These are phyloP conservation scores for Gallinago media DNA, from an alignment of 2,113 vertebrate species.

Conservation along the genomic window DNA sequence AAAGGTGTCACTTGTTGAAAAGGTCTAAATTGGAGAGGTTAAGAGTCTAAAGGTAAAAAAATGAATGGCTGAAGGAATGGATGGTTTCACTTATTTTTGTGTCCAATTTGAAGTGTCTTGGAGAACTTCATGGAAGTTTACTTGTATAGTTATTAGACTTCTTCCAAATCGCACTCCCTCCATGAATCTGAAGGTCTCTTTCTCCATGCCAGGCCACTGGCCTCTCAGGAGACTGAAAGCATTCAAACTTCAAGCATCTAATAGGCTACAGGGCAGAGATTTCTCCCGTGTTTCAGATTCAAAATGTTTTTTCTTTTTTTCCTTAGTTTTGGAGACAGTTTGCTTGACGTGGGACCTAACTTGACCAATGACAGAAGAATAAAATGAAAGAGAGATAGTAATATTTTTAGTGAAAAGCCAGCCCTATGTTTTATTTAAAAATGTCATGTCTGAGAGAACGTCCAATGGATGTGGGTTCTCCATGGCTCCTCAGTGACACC, in stretches of 20 bases:
- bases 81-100: neutral
- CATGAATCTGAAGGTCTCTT: neutral
- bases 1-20: neutral
- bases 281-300: neutral
- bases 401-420: neutral
- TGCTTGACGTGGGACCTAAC: neutral
- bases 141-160: neutral
- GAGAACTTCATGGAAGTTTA: neutral
- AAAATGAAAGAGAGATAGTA: neutral
- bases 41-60: neutral
- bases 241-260: neutral
- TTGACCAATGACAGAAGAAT: neutral
- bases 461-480: neutral
- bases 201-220: neutral
- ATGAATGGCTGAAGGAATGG: neutral
- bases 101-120: neutral
- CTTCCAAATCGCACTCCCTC: neutral
- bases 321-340: neutral
- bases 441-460: neutral
- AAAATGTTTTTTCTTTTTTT: neutral
- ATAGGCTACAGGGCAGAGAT: neutral
- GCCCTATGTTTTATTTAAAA: neutral
- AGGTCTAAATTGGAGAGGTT: neutral
- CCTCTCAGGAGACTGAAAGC: neutral
- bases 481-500: constrained; percentile 26